Percentiles rank a stretch among this genome's conserved stretches.
Evolutionary conservation across 2,888 invertebrate species (phyloP).

Genomic region (Frankliniella intonsa): DNA sequence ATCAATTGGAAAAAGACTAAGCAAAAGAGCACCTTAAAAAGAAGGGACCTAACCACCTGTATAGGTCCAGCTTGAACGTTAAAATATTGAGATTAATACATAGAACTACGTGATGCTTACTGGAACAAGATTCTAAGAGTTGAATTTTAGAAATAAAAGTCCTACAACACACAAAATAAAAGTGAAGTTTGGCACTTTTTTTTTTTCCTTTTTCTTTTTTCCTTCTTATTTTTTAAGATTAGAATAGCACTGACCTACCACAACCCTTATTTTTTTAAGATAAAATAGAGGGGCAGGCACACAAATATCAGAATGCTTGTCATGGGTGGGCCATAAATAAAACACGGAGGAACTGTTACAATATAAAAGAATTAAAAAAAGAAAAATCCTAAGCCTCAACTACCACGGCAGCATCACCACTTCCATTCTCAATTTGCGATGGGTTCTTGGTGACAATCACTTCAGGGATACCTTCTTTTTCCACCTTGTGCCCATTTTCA

Average conservation of each 20-base stretch:
- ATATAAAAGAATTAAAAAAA: not conserved
- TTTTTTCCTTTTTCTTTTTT: not conserved
- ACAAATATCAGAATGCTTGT: not conserved
- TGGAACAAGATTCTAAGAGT: not conserved
- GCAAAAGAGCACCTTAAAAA: not conserved
- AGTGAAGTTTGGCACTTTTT: not conserved
- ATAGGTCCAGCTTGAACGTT: constrained; percentile 22
- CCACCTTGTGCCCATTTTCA: not conserved
- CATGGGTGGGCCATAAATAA: constrained; percentile 19
- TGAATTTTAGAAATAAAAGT: not conserved
- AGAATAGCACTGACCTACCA: not conserved
- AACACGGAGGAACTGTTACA: not conserved
- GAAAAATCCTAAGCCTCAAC: not conserved
- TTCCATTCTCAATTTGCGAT: not conserved
- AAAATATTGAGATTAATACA: not conserved
- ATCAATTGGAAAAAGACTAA: constrained; percentile 1
- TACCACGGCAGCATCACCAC: not conserved
- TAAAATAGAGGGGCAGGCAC: not conserved
- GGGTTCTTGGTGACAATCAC: not conserved
- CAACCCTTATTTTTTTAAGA: not conserved
- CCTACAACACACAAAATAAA: not conserved
- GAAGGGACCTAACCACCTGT: constrained; percentile 18
- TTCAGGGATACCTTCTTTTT: not conserved
- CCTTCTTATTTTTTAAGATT: not conserved
- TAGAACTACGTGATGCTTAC: constrained; percentile 6